Evolutionary conservation across 1,140 invertebrate species (phyloP), one percentile per base, ranked within the genome.

Genomic region (Odontomachus brunneus): DNA sequence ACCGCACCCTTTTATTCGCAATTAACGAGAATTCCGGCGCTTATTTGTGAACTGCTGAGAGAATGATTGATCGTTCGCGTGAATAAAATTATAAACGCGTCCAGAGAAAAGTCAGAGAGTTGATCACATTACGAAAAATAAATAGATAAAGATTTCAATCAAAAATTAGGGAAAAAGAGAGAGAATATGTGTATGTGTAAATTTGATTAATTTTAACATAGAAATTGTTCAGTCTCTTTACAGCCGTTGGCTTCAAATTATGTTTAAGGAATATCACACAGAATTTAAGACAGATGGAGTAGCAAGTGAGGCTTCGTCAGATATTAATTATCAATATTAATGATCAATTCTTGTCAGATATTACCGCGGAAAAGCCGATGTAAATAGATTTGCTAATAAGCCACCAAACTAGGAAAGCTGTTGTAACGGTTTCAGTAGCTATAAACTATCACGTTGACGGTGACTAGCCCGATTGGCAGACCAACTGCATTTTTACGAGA

Each of bases 1-100:
- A 73, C 63, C 60, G 53, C 57, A 17, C 75, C 75, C 22, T 57
- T 38, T 80, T 57, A 29, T 69, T 80, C 75, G 65, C 75, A 49
- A 80, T 80, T 80, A 80, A 49, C 60, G 22, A 65, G 48, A 67
- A 74, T 86, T 24, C 75, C n/a, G 19, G 53, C 24, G 48, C 53
- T 48, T 66, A 60, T 19, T 74, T 33, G 48, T 24, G 57, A 63
- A 62, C 44, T 51, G 69, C 75, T 26, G 65, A 57, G 65, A 69
- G 75, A 48, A 59, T 59, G 75, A 80, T 80, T 80, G 57, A 69
- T 80, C 65, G 44, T 53, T 55, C 51, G 65, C 66, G 51, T 51
- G 33, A 71, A 80, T 71, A 48, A 80, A 63, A 80, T 80, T 71
- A 51, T 80, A 71, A 11, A 44, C 38, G 38, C 9, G 38, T 33